Conservation (phyloP, 2,888 invertebrate species). For the Pseudolycoriella hygida region DNA sequence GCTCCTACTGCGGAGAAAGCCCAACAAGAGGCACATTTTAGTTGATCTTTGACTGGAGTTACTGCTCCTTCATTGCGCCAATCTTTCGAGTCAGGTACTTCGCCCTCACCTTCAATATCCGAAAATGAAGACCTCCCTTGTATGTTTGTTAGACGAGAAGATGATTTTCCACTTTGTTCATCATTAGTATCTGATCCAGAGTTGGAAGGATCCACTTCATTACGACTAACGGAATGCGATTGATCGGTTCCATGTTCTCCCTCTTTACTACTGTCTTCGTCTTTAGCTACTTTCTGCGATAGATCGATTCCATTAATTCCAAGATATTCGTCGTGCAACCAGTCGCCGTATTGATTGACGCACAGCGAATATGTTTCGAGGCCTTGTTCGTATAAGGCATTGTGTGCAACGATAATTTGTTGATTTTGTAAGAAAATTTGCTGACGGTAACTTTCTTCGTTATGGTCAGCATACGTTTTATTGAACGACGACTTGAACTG, state of each 20-base stretch:
- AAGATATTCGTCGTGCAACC: conserved; percentile 72
- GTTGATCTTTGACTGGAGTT: conserved; percentile 79
- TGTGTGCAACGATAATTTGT: conserved; percentile 68
- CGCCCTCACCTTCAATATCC: conserved; percentile 34
- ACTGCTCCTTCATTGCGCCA: conserved; percentile 77
- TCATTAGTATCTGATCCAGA: too few species aligned
- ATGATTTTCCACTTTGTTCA: too few species aligned
- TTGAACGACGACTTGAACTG: not conserved
- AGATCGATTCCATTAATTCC: conserved; percentile 4
- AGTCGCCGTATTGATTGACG: conserved; percentile 71
- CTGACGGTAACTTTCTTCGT: conserved; percentile 69
- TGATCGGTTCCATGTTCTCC: too few species aligned
- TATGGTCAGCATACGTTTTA: conserved; percentile 47
- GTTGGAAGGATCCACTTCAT: too few species aligned
- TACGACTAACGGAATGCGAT: too few species aligned
- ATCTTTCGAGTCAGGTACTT: conserved; percentile 54
- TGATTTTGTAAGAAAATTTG: conserved; percentile 82
- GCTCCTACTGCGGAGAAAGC: conserved; percentile 84
- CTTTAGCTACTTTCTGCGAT: too few species aligned
- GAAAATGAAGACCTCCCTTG: too few species aligned
- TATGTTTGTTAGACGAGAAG: too few species aligned
- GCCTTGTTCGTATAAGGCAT: conserved; percentile 50
- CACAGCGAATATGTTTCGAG: conserved; percentile 45
- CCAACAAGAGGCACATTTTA: conserved; percentile 83
- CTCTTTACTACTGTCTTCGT: too few species aligned